Evolutionary conservation across 2,113 vertebrate genomes (phyloP).

Genomic region (Hemiscyllium ocellatum): DNA sequence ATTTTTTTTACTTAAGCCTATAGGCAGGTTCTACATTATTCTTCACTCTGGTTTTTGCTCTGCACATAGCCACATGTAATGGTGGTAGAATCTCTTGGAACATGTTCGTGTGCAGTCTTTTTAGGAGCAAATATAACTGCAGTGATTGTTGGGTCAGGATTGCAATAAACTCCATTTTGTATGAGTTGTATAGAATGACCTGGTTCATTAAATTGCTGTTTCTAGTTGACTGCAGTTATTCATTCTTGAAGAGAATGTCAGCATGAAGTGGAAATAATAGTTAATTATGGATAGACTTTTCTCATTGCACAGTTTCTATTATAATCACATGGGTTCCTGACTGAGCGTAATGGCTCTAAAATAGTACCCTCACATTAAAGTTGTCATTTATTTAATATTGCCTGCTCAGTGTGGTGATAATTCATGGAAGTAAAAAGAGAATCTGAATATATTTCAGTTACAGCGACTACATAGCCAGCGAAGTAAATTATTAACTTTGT

Average conservation of each 20-base stretch:
- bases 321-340: not conserved
- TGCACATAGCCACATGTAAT: not conserved
- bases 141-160: not conserved
- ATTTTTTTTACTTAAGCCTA: not conserved
- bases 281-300: conserved; percentile 12
- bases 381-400: not conserved
- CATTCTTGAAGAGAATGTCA: not conserved
- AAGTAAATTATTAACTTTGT: not conserved
- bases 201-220: not conserved
- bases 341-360: not conserved
- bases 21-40: not conserved
- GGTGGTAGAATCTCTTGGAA: not conserved
- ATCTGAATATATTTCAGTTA: not conserved
- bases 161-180: not conserved
- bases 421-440: not conserved
- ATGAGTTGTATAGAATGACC: not conserved
- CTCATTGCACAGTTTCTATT: not conserved
- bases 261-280: conserved; percentile 1
- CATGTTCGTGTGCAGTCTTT: not conserved
- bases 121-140: not conserved
- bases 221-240: not conserved
- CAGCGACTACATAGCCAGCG: not conserved
- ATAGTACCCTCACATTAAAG: not conserved
- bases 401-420: not conserved
- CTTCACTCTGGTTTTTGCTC: not conserved